These are phyloP conservation scores for Ceratosolen solmsi DNA, from an alignment of 1,140 invertebrate species.

Conservation along the genomic window DNA sequence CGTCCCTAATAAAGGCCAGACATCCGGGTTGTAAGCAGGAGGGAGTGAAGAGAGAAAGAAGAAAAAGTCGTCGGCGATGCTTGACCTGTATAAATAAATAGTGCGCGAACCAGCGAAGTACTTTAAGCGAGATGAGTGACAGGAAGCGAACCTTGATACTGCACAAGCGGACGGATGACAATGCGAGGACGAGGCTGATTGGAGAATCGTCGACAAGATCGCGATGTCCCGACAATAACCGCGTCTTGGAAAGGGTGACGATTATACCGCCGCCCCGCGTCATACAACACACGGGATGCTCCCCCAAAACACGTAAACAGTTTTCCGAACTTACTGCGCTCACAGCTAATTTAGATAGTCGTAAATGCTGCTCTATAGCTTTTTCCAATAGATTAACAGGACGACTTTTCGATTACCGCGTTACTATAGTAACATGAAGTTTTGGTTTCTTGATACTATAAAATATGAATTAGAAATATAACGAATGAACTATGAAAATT, in stretches of 20 bases:
- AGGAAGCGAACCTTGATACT: conserved; percentile 56
- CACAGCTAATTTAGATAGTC: not conserved
- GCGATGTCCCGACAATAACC: not conserved
- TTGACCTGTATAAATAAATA: not conserved
- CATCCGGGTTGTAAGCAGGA: not conserved
- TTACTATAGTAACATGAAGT: too few relatives aligned
- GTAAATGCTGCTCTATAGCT: not conserved
- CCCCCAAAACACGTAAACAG: conserved; percentile 24
- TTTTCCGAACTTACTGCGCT: not conserved
- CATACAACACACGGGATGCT: not conserved
- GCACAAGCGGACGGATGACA: conserved; percentile 54
- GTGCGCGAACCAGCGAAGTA: not conserved
- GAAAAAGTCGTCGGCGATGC: not conserved
- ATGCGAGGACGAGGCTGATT: not conserved
- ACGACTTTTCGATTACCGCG: too few relatives aligned
- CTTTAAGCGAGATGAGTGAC: conserved; percentile 59
- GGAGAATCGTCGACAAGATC: not conserved
- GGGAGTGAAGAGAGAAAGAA: not conserved
- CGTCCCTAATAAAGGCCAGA: not conserved
- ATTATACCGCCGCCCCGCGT: conserved; percentile 23
- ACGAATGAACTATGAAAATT: too few relatives aligned
- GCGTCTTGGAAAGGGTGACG: conserved; percentile 24
- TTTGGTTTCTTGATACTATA: too few relatives aligned
- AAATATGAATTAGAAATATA: too few relatives aligned
- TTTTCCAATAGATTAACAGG: too few relatives aligned